Conservation (phyloP, 2,797 vertebrate genomes). For the Falco rusticolus region DNA sequence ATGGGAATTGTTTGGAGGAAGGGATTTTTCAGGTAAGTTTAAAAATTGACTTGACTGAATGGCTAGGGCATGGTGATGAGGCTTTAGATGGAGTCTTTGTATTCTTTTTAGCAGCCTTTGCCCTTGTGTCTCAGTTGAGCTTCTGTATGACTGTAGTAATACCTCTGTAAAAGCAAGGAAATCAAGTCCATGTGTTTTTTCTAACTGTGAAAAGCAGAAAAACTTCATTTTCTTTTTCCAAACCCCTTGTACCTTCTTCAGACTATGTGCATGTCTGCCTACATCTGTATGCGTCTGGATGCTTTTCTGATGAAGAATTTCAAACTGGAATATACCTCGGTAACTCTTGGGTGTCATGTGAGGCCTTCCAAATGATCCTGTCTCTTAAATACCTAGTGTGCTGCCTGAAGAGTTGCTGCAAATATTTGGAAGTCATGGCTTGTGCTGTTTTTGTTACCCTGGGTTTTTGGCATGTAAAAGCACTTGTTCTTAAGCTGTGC, state of each 20-base stretch:
- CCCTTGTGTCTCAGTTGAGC: neutral
- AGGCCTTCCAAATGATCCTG: neutral
- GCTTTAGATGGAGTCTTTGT: neutral
- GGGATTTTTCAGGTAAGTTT: neutral
- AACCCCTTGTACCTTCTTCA: fast-evolving
- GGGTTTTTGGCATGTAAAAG: neutral
- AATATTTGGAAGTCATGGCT: neutral
- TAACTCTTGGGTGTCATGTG: fast-evolving
- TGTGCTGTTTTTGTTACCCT: fast-evolving
- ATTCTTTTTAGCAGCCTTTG: neutral
- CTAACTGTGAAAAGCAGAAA: neutral
- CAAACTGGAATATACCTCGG: fast-evolving
- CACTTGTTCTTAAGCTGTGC: neutral
- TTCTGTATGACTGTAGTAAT: neutral
- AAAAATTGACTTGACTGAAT: fast-evolving
- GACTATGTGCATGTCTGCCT: fast-evolving
- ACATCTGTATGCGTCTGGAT: neutral
- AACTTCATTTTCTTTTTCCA: neutral
- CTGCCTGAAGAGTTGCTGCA: neutral
- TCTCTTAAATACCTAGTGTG: neutral
- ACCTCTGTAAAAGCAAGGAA: neutral
- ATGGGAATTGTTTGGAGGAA: neutral
- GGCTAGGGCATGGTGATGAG: fast-evolving
- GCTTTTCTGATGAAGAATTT: neutral
- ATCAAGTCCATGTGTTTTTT: fast-evolving